A percentile compares a stretch with the other conserved stretches of the same genome.
phyloP scores from a whole-genome alignment of 2,888 invertebrate genomes.

The Drosophila austrosaltans region DNA sequence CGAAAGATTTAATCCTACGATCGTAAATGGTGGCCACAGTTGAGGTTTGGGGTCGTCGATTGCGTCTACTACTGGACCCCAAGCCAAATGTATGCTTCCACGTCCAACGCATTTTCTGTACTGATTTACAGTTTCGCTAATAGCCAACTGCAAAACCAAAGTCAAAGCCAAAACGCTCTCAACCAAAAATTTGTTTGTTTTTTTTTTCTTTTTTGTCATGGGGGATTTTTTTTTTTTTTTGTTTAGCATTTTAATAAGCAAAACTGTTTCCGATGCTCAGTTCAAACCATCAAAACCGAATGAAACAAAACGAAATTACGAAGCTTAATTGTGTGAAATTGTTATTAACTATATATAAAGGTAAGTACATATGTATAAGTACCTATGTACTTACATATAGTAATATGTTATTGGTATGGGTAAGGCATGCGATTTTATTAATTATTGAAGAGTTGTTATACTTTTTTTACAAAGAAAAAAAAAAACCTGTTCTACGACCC shows the following conservation, averaged over 20 bases:
- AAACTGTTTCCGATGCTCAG: conserved; percentile 21
- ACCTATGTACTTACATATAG: background rate
- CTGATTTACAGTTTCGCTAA: conserved; percentile 59
- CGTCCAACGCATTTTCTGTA: conserved; percentile 75
- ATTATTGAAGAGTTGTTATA: background rate
- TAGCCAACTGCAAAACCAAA: conserved; percentile 36
- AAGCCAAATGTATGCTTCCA: conserved; percentile 68
- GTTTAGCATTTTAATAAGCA: conserved; percentile 42
- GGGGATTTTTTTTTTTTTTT: conserved; percentile 33
- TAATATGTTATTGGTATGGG: background rate
- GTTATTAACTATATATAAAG: conserved; percentile 44
- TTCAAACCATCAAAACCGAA: conserved; percentile 23
- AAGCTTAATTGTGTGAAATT: conserved; percentile 58
- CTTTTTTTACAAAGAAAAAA: background rate
- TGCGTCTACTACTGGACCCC: conserved; percentile 29
- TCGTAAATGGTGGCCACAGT: conserved; percentile 61
- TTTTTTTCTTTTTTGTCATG: conserved; percentile 9
- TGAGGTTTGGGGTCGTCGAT: background rate
- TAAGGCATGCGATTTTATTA: conserved; percentile 1
- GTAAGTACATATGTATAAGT: conserved; percentile 13
- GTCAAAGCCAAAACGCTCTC: conserved; percentile 27
- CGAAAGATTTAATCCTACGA: conserved; percentile 52
- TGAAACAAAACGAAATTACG: conserved; percentile 24
- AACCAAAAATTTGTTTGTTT: conserved; percentile 39
- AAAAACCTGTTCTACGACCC: conserved; percentile 4